These are phyloP conservation scores for Galerucella calmariensis DNA, from an alignment of 2,888 invertebrate species.

Conservation along the genomic window DNA sequence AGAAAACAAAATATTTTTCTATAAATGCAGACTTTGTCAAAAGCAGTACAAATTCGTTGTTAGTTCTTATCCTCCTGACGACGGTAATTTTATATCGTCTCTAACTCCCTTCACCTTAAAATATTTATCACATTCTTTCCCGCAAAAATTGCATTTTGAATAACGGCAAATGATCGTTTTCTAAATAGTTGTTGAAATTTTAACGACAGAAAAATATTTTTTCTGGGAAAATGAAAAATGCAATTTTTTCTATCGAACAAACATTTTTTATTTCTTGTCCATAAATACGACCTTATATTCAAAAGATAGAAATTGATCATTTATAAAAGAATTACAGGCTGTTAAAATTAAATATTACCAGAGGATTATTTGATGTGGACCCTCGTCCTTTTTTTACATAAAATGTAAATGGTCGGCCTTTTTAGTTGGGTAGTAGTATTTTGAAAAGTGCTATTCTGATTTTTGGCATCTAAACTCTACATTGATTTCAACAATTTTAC, in stretches of 20 bases:
- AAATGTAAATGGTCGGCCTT: no score
- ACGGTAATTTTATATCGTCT: conserved; percentile 31
- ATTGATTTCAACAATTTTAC: no score
- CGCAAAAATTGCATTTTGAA: conserved; percentile 15
- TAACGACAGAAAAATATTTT: conserved; percentile 17
- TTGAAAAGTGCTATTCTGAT: no score
- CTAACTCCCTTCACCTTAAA: conserved; percentile 29
- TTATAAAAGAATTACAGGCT: no score
- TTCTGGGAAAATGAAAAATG: conserved; percentile 10
- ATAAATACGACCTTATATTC: background rate
- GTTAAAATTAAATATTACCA: no score
- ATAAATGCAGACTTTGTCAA: no score
- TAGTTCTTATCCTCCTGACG: conserved; percentile 18
- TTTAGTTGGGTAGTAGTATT: no score
- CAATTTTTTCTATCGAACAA: conserved; percentile 13
- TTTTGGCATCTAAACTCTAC: no score
- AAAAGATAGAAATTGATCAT: no score
- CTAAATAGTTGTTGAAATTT: conserved; percentile 16
- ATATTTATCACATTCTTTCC: conserved; percentile 44
- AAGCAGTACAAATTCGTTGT: conserved; percentile 3
- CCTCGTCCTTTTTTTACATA: no score
- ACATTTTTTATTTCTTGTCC: background rate
- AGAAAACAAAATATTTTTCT: no score
- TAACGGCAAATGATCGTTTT: background rate
- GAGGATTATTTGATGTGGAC: no score